These are phyloP conservation scores for Caranx ignobilis DNA, from an alignment of 2,113 vertebrate species.

Conservation along the genomic window DNA sequence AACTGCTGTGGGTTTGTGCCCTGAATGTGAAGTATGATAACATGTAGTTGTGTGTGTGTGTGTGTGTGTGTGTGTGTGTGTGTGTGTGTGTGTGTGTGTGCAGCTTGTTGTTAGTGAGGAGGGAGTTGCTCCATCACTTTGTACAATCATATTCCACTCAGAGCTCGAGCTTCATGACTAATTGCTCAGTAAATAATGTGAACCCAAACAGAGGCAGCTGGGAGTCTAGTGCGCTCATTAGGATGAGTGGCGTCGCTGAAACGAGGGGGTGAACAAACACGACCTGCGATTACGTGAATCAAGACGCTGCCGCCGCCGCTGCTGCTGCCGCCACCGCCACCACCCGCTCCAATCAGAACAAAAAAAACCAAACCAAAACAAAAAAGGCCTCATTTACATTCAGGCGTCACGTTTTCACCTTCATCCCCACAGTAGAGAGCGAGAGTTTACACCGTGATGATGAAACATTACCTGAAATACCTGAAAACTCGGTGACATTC, in stretches of 20 bases:
- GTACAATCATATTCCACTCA: conserved; percentile 23
- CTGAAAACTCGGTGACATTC: no score
- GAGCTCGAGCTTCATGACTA: conserved; percentile 38
- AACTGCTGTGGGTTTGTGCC: not conserved
- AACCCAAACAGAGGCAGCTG: conserved; percentile 61
- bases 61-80: not conserved
- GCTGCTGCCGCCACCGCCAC: no score
- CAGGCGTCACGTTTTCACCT: not conserved
- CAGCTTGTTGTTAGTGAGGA: not conserved
- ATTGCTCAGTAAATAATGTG: conserved; percentile 57
- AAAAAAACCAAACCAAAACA: conserved; percentile 27
- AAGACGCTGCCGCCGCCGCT: not conserved
- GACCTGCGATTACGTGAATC: conserved; percentile 54
- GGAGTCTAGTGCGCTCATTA: conserved; percentile 57
- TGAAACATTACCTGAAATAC: no score
- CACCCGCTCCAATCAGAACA: conserved; percentile 42
- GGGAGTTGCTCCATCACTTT: conserved; percentile 23
- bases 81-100: conserved; percentile 12
- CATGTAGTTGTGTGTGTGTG: not conserved
- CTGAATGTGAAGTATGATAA: not conserved
- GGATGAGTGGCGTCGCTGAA: conserved; percentile 44
- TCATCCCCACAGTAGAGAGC: not conserved
- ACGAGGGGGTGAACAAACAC: conserved; percentile 31
- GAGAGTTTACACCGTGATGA: no score
- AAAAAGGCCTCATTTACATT: conserved; percentile 21